These are phyloP conservation scores for Anagyrus pseudococci DNA, from an alignment of 2,888 invertebrate species.

Conservation along the genomic window DNA sequence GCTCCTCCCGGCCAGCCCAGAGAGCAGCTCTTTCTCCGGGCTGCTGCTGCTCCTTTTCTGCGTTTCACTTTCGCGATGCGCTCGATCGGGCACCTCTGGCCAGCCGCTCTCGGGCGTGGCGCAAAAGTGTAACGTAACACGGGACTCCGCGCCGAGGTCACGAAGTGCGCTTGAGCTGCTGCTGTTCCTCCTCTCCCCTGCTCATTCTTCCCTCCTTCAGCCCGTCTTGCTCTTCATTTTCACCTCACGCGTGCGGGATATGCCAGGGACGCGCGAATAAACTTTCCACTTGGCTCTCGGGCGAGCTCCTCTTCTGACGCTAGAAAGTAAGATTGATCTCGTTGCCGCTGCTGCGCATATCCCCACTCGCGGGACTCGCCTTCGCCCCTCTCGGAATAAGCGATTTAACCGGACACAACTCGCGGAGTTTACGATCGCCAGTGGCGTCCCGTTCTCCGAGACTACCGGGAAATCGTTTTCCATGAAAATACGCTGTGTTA, in stretches of 20 bases:
- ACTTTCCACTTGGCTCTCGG: conserved; percentile 36
- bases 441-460: no score
- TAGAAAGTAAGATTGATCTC: conserved; percentile 50
- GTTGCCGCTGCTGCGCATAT: background rate
- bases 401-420: no score
- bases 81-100: conserved; percentile 49
- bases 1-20: no score
- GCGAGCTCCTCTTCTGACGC: conserved; percentile 38
- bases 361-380: no score
- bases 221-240: conserved; percentile 39
- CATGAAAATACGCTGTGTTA: no score
- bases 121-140: conserved; percentile 60
- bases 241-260: conserved; percentile 19
- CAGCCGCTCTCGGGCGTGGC: conserved; percentile 52
- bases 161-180: conserved; percentile 2
- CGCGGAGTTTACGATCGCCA: no score
- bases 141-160: conserved; percentile 50
- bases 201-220: conserved; percentile 12
- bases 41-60: conserved; percentile 56
- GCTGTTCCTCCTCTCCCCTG: background rate
- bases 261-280: conserved; percentile 24
- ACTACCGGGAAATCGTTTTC: no score
- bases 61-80: conserved; percentile 63
- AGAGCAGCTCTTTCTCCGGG: conserved; percentile 40
- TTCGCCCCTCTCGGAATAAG: no score